A percentile compares a stretch with the other conserved stretches of the same genome.
phyloP scores from a whole-genome alignment of 2,113 vertebrate species.

The Pipa parva region DNA sequence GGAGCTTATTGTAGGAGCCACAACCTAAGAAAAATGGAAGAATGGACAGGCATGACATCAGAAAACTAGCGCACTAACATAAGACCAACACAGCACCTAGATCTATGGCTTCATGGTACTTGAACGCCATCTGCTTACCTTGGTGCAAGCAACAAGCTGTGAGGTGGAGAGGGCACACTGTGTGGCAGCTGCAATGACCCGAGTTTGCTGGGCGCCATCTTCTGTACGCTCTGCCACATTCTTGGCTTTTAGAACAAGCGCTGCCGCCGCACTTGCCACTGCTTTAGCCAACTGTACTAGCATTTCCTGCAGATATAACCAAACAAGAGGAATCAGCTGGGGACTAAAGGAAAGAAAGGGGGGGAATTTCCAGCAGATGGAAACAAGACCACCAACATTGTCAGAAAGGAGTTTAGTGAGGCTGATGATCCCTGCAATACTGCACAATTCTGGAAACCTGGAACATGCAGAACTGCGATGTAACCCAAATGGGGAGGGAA shows the following conservation, averaged over 20 bases:
- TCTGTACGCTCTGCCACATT: slow-evolving; percentile 92
- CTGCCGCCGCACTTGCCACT: slow-evolving; percentile 84
- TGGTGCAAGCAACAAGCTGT: slow-evolving; percentile 93
- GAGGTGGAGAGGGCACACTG: slow-evolving; percentile 95
- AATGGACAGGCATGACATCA: too few relatives aligned
- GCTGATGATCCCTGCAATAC: too few relatives aligned
- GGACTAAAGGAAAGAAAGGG: background rate
- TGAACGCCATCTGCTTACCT: slow-evolving; percentile 63
- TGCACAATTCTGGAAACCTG: too few relatives aligned
- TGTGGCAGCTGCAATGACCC: slow-evolving; percentile 90
- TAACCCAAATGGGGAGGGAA: too few relatives aligned
- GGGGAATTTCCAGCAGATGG: background rate
- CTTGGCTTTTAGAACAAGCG: slow-evolving; percentile 90
- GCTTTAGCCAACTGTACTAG: slow-evolving; percentile 95
- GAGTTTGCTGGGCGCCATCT: slow-evolving; percentile 80
- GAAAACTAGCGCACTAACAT: too few relatives aligned
- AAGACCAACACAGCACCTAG: background rate
- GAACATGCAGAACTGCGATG: too few relatives aligned
- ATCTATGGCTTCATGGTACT: background rate
- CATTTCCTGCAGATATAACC: slow-evolving; percentile 71
- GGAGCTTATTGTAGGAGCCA: slow-evolving; percentile 93
- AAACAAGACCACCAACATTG: too few relatives aligned
- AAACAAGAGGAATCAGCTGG: background rate
- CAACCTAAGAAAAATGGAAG: slow-evolving; percentile 67
- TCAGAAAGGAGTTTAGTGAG: too few relatives aligned